Conservation (phyloP, 2,797 vertebrate genomes). For the Etheostoma perlongum region DNA sequence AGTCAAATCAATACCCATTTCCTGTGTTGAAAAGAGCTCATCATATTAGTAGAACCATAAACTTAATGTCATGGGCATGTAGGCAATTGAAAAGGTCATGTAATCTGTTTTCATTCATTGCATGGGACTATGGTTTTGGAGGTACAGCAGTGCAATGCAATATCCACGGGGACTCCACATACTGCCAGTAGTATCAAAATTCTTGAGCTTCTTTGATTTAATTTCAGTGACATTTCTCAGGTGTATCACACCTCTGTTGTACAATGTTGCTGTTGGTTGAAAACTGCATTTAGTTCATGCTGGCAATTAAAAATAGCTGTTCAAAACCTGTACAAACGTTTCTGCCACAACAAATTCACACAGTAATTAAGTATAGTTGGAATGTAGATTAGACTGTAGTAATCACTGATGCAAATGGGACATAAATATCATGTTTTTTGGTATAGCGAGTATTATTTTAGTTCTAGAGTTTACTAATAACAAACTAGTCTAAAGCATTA, state of each 20-base stretch:
- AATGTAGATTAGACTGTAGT: not conserved
- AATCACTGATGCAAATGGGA: not conserved
- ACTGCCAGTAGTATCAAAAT: constrained; percentile 5
- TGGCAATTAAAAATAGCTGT: no score
- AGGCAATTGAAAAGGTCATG: constrained; percentile 32
- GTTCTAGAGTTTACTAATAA: not conserved
- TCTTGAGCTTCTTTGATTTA: not conserved
- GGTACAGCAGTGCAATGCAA: not conserved
- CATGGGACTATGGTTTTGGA: constrained; percentile 21
- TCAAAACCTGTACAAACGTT: not conserved
- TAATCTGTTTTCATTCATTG: constrained; percentile 47
- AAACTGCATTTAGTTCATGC: not conserved
- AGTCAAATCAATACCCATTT: constrained; percentile 27
- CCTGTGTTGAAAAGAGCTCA: constrained; percentile 34
- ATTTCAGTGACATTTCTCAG: not conserved
- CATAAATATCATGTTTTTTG: not conserved
- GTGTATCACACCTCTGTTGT: not conserved
- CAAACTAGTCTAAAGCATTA: not conserved
- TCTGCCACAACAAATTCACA: not conserved
- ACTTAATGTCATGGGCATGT: constrained; percentile 47
- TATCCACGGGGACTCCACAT: constrained; percentile 6
- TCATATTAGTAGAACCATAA: constrained; percentile 40
- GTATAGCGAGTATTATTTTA: not conserved
- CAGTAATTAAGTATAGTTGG: no score
- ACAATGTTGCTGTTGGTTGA: not conserved